phyloP scores from a whole-genome alignment of 2,113 vertebrate genomes.

The Ahaetulla prasina region DNA sequence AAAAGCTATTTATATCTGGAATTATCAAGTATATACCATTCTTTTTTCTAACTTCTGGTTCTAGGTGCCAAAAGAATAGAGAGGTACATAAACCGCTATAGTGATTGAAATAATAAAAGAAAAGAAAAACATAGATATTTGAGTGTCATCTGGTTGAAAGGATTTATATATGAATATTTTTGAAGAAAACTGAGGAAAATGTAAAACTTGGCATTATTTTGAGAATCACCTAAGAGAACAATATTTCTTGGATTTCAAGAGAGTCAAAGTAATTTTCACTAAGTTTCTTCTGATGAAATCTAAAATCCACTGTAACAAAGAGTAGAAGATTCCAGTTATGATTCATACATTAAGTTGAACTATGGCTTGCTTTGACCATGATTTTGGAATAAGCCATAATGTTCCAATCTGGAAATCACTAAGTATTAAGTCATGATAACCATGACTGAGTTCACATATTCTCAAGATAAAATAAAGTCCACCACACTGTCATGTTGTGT shows the following conservation, averaged over 20 bases:
- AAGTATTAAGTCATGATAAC: background rate
- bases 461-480: background rate
- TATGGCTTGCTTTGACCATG: background rate
- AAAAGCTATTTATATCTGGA: constrained; percentile 48
- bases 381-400: background rate
- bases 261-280: background rate
- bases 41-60: constrained; percentile 39
- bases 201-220: background rate
- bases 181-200: background rate
- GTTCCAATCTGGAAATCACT: background rate
- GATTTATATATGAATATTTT: background rate
- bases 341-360: background rate
- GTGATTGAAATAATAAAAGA: background rate
- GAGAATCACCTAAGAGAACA: background rate
- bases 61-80: constrained; percentile 39
- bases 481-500: background rate
- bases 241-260: background rate
- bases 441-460: background rate
- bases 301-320: background rate
- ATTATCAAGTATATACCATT: constrained; percentile 30
- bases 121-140: background rate
- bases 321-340: background rate
- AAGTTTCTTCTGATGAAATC: background rate
- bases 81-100: background rate
- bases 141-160: background rate